Evolutionary conservation across 2,888 invertebrate genomes (phyloP), one percentile per base, ranked within the genome.

Genomic region (Drosophila neonasuta): DNA sequence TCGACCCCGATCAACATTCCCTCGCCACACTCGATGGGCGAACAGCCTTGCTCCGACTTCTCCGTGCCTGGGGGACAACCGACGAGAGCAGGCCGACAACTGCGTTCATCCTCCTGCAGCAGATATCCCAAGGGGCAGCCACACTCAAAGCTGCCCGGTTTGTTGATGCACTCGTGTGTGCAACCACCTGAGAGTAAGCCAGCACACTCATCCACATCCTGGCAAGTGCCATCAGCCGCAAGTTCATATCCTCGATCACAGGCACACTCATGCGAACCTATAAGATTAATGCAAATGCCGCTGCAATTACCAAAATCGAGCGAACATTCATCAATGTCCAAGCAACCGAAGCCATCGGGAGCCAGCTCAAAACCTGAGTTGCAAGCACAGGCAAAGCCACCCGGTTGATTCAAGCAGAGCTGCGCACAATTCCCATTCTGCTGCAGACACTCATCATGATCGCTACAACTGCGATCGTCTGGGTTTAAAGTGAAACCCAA

Each of bases 391-490:
- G 88, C 78, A 78, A 90, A 93, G 46, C 92, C 89, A 3, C 93
- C 93, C 3, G 90, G 85, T 7, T 83, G 88, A 76, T 94, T 93
- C 8, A 85, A 72, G 77, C 93, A 93, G 2, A 72, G 70, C 71
- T 94, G 93, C 2, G 92, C 92, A 86, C 95, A 95, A 10, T 92
- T 93, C 0, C 93, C 93, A 75, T 93, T 92, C 1, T 62, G 50
- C 39, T 64, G 48, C 10, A 49, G 46, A 13, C 93, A 93, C 77
- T 92, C 92, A 78, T 93, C 91, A 5, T 92, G 86, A 34, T 84
- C 68, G 10, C 88, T 10, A 83, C 91, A 91, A 5, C 86, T 88
- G 34, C 86, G 88, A 61, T 81, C 82, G 42, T 89, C 88, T 17
- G 77, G 64, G 48, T 86, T 80, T 73, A 91, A 89, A 75, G 78